Base-by-base conservation (phyloP, 2,797 vertebrate genomes). In the Rhadinocentrus ornatus region DNA sequence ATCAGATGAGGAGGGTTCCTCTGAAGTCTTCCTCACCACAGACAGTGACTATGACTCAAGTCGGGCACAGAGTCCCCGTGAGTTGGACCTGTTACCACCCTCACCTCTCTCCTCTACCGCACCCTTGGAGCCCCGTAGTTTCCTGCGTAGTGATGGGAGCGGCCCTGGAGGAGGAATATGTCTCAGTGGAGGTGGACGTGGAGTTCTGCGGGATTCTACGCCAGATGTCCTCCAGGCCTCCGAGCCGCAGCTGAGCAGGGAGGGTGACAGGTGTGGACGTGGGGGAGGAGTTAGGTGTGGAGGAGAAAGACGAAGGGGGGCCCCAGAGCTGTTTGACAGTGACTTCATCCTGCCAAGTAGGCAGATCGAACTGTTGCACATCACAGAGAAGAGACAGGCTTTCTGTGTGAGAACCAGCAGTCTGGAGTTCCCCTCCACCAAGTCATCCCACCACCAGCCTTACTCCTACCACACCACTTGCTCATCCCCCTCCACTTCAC, bases 21-120 rank as follows among this genome's bases (percentile, higher is more conserved):
- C 96, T 0, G 96, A 98, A 87, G 96, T 97, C 82, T 97, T 98
- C 91, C 93, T 97, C 88, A 95, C 96, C 69, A 96, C 96, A 0
- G 96, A 97, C 84, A 97, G 96, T 0, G 96, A 97, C 88, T 96
- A 96, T 0, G 96, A 96, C 89, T 97, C 96, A 61, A 96, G 96
- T 80, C 93, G 94, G 3, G 95, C 96, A 0, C 96, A 96, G 81
- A 97, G 96, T 82, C 96, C 96, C 0, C 94, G 95, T 20, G 96
- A 97, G 81, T 91, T 96, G 1, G 96, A 98, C 88, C 92, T 97
- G 56, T 73, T 97, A n/a, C 95, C 90, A 61, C 85, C 94, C 0
- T 94, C 94, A 0, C 91, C 93, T 0, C 84, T 92, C 50, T 92
- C 89, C 0, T 88, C 84, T 22, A 86, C 90, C 0, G 83, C 71